A percentile compares a stretch with the other conserved stretches of the same genome.
Evolutionary conservation across 2,888 invertebrate species (phyloP).

Genomic region (Melikaiella ostensackeni): DNA sequence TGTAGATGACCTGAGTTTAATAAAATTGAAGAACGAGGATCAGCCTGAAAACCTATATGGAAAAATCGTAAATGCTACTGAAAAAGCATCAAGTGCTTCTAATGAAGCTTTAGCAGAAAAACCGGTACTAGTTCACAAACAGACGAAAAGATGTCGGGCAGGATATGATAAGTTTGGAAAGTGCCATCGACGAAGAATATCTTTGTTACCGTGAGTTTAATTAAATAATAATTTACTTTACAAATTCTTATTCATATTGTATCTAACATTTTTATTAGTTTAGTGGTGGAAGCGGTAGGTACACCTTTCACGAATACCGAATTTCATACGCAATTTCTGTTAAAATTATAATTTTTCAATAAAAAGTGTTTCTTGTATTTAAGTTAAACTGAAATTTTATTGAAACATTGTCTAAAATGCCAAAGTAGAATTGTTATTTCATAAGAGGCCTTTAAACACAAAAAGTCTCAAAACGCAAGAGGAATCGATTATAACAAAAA

Average conservation of each 20-base stretch:
- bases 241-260: no score
- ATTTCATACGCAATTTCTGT: not conserved
- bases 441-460: no score
- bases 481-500: no score
- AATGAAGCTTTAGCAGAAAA: not conserved
- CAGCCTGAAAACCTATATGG: conserved; percentile 18
- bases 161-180: conserved; percentile 72
- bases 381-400: no score
- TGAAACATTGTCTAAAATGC: no score
- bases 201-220: conserved; percentile 68
- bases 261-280: no score
- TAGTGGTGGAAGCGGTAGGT: no score
- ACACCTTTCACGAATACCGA: not conserved
- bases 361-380: no score
- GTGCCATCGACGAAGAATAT: conserved; percentile 69
- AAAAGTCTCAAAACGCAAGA: no score
- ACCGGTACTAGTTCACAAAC: conserved; percentile 40
- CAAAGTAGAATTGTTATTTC: no score
- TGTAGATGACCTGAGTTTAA: not conserved
- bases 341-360: no score
- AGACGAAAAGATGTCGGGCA: conserved; percentile 61
- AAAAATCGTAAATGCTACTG: not conserved
- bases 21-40: conserved; percentile 27
- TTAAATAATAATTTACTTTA: no score
- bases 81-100: conserved; percentile 9